Evolutionary conservation across 2,113 vertebrate species (phyloP), one percentile per base, ranked within the genome.

Genomic region (Datnioides undecimradiatus): DNA sequence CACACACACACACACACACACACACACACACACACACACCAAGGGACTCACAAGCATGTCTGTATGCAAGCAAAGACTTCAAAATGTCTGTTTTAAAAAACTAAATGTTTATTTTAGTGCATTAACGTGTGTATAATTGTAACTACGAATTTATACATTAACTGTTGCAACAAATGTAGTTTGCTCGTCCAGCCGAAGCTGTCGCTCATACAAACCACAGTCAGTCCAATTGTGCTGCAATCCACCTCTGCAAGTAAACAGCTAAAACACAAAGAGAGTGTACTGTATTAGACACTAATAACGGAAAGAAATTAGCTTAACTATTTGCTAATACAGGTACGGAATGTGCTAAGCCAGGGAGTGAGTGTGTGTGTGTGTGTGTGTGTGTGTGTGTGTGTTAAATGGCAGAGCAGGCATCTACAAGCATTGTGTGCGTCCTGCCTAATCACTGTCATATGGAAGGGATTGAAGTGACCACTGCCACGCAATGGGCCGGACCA

Each of bases 361-460:
- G 66, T 74, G 41, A 52, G 69, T 73, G 93, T 91, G 94, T 54
- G 93, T 87, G 43, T 93, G 93, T 92, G 95, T 67, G 96, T 96
- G 95, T 40, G 36, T 48, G 87, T 54, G 73, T 73, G 93, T 92
- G 95, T 84, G 96, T 96, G 95, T 86, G 83, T 77, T 89, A 52
- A 93, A 94, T 94, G 95, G 95, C 96, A 95, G 94, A 92, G 92
- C 95, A 93, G 94, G 96, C 96, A 97, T 96, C 94, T 82, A 90
- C 57, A 33, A 82, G 80, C 95, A 96, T 96, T 95, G 89, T 89
- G 91, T 54, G 88, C 76, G 91, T 96, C 93, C 93, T 84, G 93
- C 92, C 94, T 98, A 98, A 98, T 97, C 96, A 95, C 92, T 95
- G 96, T 98, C 97, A 98, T 97, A 97, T 95, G 96, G 96, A 97